Base-by-base conservation (phyloP, 2,113 vertebrate genomes). In the Echinops telfairi region DNA sequence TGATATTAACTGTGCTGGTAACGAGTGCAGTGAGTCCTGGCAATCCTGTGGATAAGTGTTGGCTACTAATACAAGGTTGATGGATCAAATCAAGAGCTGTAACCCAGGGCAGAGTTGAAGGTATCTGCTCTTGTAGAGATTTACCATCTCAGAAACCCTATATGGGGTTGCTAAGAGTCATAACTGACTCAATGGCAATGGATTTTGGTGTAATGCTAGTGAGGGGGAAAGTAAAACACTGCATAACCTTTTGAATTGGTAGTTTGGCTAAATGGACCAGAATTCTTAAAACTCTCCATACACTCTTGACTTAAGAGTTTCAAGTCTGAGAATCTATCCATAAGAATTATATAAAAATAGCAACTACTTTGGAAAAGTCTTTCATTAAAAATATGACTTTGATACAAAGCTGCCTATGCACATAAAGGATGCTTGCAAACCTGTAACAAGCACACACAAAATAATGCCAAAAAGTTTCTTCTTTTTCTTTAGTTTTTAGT, bases 401-500 rank as follows among this genome's bases (percentile, higher is more conserved):
- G 71, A 79, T 15, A 75, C 12, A 78, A 71, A 91, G 8, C 12
- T 60, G 27, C 38, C 38, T 19, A 29, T 14, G 11, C 11, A 86
- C 0, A 1, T 40, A 86, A 71, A 66, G 58, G 12, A n/a, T 47
- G 25, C 10, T 6, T 80, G 31, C 22, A 83, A 80, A 71, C 8
- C n/a, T 70, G 0, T 71, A 58, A 83, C 4, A 83, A 71, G 83
- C 3, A 33, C 36, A 71, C 57, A 68, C 82, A 70, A 73, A 80
- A 17, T 7, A 23, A 12, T 58, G 66, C 38, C 25, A 17, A 53
- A 68, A 85, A 25, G 17, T 47, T 87, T 93, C n/a, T 53, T 87
- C 31, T 94, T 64, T 4, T 86, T 81, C n/a, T 89, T 78, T 91
- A 79, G 6, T 85, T 92, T 92, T 86, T 58, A 47, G 0, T 33